Percentiles rank a stretch among this genome's conserved stretches.
These are phyloP conservation scores for Catocala nupta DNA, from an alignment of 2,888 invertebrate species.

Conservation along the genomic window DNA sequence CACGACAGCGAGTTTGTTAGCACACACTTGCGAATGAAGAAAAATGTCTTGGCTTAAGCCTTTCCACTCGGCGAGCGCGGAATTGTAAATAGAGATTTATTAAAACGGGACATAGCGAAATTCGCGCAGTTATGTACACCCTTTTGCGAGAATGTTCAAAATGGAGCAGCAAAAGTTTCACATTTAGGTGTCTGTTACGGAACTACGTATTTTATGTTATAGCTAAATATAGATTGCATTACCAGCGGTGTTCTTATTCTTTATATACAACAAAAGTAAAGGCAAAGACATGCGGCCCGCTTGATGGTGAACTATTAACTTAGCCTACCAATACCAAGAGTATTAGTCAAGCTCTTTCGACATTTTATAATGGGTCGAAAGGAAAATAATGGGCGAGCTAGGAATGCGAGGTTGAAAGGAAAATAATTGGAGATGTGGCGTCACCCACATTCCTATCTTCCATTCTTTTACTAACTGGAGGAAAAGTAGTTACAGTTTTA, in stretches of 20 bases:
- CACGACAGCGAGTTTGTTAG: slow-evolving; percentile 77
- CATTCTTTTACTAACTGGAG: too few species aligned
- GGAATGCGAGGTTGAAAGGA: too few species aligned
- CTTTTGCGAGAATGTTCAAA: slow-evolving; percentile 61
- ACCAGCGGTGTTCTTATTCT: not conserved
- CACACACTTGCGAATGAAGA: slow-evolving; percentile 84
- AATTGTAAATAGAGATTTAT: slow-evolving; percentile 86
- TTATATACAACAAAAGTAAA: too few species aligned
- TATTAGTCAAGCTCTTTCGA: too few species aligned
- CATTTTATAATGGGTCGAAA: too few species aligned
- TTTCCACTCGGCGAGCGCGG: slow-evolving; percentile 79
- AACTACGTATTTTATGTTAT: slow-evolving; percentile 29
- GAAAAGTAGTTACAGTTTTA: too few species aligned
- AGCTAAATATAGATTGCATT: not conserved
- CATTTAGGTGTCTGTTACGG: slow-evolving; percentile 47
- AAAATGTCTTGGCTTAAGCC: slow-evolving; percentile 85
- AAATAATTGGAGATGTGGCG: too few species aligned
- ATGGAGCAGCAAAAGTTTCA: slow-evolving; percentile 61
- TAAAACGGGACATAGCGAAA: slow-evolving; percentile 80
- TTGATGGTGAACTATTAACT: too few species aligned
- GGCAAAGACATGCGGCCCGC: too few species aligned
- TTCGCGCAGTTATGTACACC: slow-evolving; percentile 69
- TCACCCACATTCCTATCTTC: too few species aligned
- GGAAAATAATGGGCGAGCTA: too few species aligned
- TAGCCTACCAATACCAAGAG: too few species aligned